These are phyloP conservation scores for Liasis olivaceus DNA, from an alignment of 2,797 vertebrate genomes.

Conservation along the genomic window DNA sequence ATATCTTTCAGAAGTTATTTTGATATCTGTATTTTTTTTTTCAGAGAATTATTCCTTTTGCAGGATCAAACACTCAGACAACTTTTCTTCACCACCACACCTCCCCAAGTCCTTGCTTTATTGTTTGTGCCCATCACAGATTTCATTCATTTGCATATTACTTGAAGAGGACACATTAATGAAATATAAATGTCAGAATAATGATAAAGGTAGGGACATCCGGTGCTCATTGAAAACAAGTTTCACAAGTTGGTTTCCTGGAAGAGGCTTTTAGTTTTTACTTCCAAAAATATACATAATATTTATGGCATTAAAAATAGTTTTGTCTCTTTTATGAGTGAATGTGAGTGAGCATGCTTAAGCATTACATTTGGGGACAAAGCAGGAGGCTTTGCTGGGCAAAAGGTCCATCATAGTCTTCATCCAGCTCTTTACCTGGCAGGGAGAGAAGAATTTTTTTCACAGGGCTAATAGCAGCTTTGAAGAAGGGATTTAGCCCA, in stretches of 20 bases:
- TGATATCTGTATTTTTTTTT: not conserved
- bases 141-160: not conserved
- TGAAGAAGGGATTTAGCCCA: not conserved
- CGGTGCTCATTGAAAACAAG: not conserved
- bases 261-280: not conserved
- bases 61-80: not conserved
- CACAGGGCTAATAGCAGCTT: not conserved
- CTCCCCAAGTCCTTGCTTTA: not conserved
- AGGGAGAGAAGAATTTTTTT: not conserved
- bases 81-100: not conserved
- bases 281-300: not conserved
- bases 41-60: not conserved
- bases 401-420: not conserved
- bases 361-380: not conserved
- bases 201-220: not conserved
- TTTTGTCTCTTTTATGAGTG: not conserved
- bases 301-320: not conserved
- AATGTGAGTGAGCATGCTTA: not conserved
- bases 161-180: not conserved
- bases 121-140: not conserved
- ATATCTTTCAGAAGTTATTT: not conserved
- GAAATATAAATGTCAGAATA: not conserved
- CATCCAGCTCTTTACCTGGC: not conserved
- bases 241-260: not conserved
- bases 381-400: not conserved